Conservation (phyloP, 2,113 vertebrate species). For the Marcusenius ussheri region DNA sequence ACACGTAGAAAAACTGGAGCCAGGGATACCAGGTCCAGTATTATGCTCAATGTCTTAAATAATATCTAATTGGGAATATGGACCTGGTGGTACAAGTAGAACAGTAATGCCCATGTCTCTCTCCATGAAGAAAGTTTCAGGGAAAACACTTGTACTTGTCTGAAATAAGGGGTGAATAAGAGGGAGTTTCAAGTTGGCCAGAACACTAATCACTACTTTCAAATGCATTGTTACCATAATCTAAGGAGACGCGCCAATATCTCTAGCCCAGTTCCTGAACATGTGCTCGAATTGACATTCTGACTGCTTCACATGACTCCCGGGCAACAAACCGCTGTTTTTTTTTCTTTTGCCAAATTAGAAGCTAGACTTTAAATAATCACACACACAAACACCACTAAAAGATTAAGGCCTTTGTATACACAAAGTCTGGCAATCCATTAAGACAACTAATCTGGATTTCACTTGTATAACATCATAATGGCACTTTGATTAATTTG, state of each 20-base stretch:
- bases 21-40: neutral
- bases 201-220: neutral
- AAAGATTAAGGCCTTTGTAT: slow-evolving; percentile 6
- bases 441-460: neutral
- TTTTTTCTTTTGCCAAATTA: slow-evolving; percentile 1
- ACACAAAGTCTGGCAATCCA: slow-evolving; percentile 6
- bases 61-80: neutral
- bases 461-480: slow-evolving; percentile 5
- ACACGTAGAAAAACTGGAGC: neutral
- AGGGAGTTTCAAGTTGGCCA: neutral
- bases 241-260: neutral
- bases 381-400: neutral
- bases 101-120: neutral
- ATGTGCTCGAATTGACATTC: slow-evolving; percentile 9
- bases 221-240: neutral
- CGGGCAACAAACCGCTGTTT: neutral
- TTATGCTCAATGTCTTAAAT: neutral
- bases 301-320: neutral
- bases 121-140: neutral
- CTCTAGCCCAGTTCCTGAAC: slow-evolving; percentile 7
- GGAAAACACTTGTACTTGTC: neutral
- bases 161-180: neutral
- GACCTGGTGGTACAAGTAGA: neutral
- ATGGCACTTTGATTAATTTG: slow-evolving; percentile 10
- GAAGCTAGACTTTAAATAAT: slow-evolving; percentile 2